Evolutionary conservation across 2,888 invertebrate species (phyloP), one percentile per base, ranked within the genome.

Genomic region (Epinotia demarniana): DNA sequence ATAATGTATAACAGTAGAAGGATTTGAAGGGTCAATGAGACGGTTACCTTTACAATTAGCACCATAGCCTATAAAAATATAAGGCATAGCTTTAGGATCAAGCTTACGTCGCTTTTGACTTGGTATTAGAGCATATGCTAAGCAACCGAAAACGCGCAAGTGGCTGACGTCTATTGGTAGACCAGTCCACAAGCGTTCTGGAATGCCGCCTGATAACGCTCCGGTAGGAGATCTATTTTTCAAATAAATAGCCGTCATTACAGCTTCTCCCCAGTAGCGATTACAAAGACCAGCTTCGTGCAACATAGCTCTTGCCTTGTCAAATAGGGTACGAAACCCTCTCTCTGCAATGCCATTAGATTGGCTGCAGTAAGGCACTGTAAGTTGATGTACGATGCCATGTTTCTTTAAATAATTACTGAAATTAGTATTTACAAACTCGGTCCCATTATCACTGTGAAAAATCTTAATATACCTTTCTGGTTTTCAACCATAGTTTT

Each of bases 251-350:
- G 77, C 75, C 18, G 75, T 75, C 68, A 72, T 74, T 0, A 72
- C 69, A 33, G 75, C 72, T 19, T 75, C 75, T 5, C 70, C 75
- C 77, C 77, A 77, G 33, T 71, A 71, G 5, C 69, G 66, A 12
- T n/a, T 62, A 6, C 13, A 23, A 1, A 77, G 46, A 27, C 75
- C 71, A 13, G 72, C 18, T 3, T 68, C 67, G 0, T 72, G 60
- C 12, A 76, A 19, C 71, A 78, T 69, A 12, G 58, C 27, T 1
- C 77, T 60, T n/a, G 73, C 75, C 61, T 73, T 77, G 6, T 77
- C 70, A n/a, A n/a, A n/a, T n/a, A n/a, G n/a, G n/a, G n/a, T n/a
- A n/a, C n/a, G n/a, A n/a, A n/a, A n/a, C n/a, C n/a, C n/a, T n/a
- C n/a, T n/a, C n/a, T n/a, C n/a, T n/a, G n/a, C n/a, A n/a, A n/a